Evolutionary conservation across 53 echinoderm and acorn worm species (phyloP).

Genomic region (Luidia sarsii): DNA sequence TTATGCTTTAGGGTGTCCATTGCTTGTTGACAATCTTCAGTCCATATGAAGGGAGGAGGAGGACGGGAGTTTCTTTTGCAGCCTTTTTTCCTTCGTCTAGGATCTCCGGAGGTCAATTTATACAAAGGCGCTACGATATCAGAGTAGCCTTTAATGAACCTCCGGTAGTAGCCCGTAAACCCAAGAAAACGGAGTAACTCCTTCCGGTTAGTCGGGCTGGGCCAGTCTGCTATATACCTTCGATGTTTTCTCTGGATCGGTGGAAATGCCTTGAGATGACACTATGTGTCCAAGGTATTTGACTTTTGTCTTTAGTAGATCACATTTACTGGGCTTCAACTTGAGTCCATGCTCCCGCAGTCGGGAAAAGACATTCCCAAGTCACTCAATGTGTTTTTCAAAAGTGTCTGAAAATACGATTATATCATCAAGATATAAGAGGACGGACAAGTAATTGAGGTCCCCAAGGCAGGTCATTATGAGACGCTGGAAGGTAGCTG

Average conservation of each 20-base stretch:
- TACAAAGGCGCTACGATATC: conserved; percentile 12
- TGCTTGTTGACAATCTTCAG: not conserved
- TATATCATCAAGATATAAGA: too few species aligned
- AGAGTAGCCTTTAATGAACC: conserved; percentile 8
- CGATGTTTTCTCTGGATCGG: conserved; percentile 17
- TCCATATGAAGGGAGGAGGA: too few species aligned
- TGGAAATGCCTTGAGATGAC: not conserved
- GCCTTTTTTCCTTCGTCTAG: not conserved
- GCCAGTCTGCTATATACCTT: conserved; percentile 12
- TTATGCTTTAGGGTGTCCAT: not conserved
- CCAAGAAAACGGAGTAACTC: conserved; percentile 6
- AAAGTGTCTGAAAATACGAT: conserved; percentile 33
- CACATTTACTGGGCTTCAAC: too few species aligned
- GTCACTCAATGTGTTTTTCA: conserved; percentile 35
- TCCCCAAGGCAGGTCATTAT: too few species aligned
- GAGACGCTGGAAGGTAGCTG: too few species aligned
- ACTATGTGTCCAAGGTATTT: conserved; percentile 13
- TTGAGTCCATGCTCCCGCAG: not conserved
- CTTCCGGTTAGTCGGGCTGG: not conserved
- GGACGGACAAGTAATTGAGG: too few species aligned
- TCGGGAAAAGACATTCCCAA: conserved; percentile 13
- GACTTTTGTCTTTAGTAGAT: not conserved
- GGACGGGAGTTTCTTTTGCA: not conserved
- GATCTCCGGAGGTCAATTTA: conserved; percentile 20
- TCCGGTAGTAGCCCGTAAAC: conserved; percentile 14